Percentiles rank a stretch among this genome's conserved stretches.
These are phyloP conservation scores for Urocitellus parryii DNA, from an alignment of 2,113 vertebrate species.

Conservation along the genomic window DNA sequence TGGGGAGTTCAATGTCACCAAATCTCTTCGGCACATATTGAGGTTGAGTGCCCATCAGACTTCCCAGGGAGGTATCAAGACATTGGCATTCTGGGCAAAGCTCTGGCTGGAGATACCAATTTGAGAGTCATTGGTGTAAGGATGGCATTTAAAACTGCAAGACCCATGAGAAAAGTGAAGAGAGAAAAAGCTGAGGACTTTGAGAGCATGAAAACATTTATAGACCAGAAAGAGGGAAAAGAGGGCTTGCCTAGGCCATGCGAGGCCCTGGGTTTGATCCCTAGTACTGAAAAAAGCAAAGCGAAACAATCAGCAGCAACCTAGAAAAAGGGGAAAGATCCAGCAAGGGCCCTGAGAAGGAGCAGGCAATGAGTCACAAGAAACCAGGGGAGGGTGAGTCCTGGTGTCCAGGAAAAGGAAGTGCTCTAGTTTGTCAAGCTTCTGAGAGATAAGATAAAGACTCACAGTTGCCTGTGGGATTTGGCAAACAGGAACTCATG, in stretches of 20 bases:
- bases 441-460: not conserved
- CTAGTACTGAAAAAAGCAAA: not conserved
- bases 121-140: not conserved
- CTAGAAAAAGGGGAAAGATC: not conserved
- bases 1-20: not conserved
- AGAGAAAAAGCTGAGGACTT: not conserved
- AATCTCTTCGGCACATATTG: not conserved
- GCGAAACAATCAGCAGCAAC: not conserved
- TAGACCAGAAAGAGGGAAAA: not conserved
- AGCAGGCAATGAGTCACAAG: not conserved
- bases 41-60: not conserved
- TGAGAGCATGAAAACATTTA: not conserved
- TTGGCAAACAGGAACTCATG: not conserved
- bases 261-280: not conserved
- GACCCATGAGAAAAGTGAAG: not conserved
- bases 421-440: not conserved
- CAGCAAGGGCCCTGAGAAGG: not conserved
- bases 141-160: not conserved
- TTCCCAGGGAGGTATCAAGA: not conserved
- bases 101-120: not conserved
- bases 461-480: not conserved
- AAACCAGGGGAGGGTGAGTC: not conserved
- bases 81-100: not conserved
- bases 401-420: not conserved
- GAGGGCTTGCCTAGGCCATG: not conserved